Percentiles rank a stretch among this genome's conserved stretches.
These are phyloP conservation scores for Chelonus insularis DNA, from an alignment of 1,140 invertebrate species.

Conservation along the genomic window DNA sequence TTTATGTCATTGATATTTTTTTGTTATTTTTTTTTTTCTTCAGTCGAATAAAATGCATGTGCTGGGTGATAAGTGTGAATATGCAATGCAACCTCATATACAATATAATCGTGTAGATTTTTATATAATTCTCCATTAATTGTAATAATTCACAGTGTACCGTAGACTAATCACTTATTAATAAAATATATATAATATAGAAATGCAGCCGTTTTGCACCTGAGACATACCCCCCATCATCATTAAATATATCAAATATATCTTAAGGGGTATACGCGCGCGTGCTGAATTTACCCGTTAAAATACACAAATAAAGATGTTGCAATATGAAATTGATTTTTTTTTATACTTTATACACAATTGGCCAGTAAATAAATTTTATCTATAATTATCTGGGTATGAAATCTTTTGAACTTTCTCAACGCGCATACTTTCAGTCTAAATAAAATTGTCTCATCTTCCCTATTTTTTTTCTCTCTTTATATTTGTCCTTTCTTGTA, in stretches of 20 bases:
- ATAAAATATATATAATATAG: slow-evolving; percentile 47
- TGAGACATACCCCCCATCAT: too few species aligned
- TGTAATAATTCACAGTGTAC: slow-evolving; percentile 29
- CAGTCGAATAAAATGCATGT: slow-evolving; percentile 9
- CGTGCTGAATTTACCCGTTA: too few species aligned
- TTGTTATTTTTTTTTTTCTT: slow-evolving; percentile 2
- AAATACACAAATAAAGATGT: too few species aligned
- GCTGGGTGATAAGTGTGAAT: slow-evolving; percentile 11
- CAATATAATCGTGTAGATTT: slow-evolving; percentile 36
- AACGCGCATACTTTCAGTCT: too few species aligned
- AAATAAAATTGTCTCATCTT: too few species aligned
- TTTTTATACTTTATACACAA: too few species aligned
- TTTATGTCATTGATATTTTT: slow-evolving; percentile 7
- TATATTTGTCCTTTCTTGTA: neutral
- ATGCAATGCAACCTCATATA: slow-evolving; percentile 23
- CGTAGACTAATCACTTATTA: slow-evolving; percentile 45
- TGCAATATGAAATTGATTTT: too few species aligned
- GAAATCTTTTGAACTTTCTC: too few species aligned
- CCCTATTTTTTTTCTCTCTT: neutral
- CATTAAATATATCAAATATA: too few species aligned
- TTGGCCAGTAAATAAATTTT: too few species aligned
- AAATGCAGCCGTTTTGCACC: slow-evolving; percentile 22
- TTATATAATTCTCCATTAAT: slow-evolving; percentile 29
- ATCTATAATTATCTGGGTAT: too few species aligned
- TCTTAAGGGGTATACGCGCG: neutral